Base-by-base conservation (phyloP, 2,797 vertebrate species). In the Cynodonichthys magdalenae region DNA sequence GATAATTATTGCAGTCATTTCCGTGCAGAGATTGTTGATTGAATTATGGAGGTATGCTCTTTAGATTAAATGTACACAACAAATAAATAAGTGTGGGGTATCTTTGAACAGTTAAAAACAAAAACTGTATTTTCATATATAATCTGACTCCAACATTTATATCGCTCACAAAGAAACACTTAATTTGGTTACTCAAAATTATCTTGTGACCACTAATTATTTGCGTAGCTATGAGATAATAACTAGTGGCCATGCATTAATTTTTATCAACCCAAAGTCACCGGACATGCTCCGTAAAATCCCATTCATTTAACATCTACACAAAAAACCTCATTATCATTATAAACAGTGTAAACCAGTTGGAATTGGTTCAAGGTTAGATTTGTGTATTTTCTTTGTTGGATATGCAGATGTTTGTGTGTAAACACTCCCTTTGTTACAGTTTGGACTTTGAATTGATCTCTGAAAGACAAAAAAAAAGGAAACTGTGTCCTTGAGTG, bases 401-500 rank as follows among this genome's bases (percentile, higher is more conserved):
- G 71, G 48, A 59, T 39, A 61, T 62, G 66, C 89, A 90, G 86
- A 91, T 90, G 90, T 75, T 86, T 86, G 76, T 54, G 69, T 39
- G 67, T 89, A 90, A 89, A 91, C 86, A 85, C 59, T 52, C 59
- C 45, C 59, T 49, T 53, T 73, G 54, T 19, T 61, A 72, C 81
- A 89, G 75, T 86, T 85, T 83, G 59, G 63, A 80, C 83, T 77
- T 89, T 75, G 89, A 82, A 84, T 82, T 66, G 56, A 63, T 65
- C 71, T 79, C 69, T 59, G 57, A 53, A 55, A 17, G 4, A 62
- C 6, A 44, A 44, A 44, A 17, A 44, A 59, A 68, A 60, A 73
- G 46, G 60, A 75, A 71, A 81, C 71, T 0, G 53, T 69, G 59
- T 81, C 65, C 52, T 59, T 53, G 24, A 51, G 50, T 74, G 73